These are phyloP conservation scores for Hippocampus abdominalis DNA, from an alignment of 2,113 vertebrate genomes.

Conservation along the genomic window DNA sequence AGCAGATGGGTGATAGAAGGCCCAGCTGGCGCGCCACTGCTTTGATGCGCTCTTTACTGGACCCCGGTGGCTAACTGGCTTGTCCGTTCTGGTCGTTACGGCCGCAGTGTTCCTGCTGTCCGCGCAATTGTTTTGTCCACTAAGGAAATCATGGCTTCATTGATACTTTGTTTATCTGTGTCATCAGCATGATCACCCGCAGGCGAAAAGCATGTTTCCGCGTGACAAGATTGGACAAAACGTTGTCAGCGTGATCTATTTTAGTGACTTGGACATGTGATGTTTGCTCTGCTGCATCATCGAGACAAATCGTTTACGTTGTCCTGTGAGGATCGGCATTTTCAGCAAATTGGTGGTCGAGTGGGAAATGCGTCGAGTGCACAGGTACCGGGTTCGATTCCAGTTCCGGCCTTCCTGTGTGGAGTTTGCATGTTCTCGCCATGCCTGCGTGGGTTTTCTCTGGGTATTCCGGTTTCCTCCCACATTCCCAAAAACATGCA, in stretches of 20 bases:
- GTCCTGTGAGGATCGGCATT: background rate
- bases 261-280: background rate
- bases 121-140: conserved; percentile 36
- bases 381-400: too few relatives aligned
- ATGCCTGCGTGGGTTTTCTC: too few relatives aligned
- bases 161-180: conserved; percentile 9
- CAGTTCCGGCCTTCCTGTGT: too few relatives aligned
- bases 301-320: too few relatives aligned
- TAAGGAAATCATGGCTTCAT: conserved; percentile 13
- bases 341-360: background rate
- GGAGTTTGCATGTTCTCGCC: too few relatives aligned
- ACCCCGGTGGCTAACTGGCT: conserved; percentile 36
- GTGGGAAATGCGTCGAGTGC: too few relatives aligned
- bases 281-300: background rate
- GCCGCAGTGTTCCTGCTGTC: conserved; percentile 39
- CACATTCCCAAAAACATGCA: too few relatives aligned
- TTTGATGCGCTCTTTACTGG: conserved; percentile 59
- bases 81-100: conserved; percentile 45
- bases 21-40: conserved; percentile 36
- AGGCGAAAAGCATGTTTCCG: background rate
- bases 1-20: conserved; percentile 53
- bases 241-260: background rate
- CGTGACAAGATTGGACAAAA: background rate
- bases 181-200: conserved; percentile 3
- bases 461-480: too few relatives aligned